Base-by-base conservation (phyloP, 2,888 invertebrate species). In the Troilus luridus region DNA sequence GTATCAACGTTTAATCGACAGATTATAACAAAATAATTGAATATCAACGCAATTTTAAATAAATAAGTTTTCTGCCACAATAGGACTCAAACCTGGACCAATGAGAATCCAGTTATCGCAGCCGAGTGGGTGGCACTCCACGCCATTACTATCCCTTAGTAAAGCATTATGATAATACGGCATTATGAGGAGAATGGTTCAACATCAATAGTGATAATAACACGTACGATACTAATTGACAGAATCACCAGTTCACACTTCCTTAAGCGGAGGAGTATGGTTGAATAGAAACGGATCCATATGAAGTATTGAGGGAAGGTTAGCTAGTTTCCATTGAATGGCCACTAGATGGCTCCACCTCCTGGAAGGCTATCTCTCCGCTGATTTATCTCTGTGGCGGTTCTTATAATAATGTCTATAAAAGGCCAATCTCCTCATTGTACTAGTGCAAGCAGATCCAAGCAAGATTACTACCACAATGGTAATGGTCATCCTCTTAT, bases 381-480 rank as follows among this genome's bases (percentile, higher is more conserved):
- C 41, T 89, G 89, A 89, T 89, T 89, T 89, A 89, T 89, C 89
- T 67, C 89, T 54, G 14, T n/a, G 41, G 11, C n/a, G 21, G 24
- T 2, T 8, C 41, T 89, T 89, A 89, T 89, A 89, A 89, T 89
- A 89, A 89, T 89, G 89, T 67, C 89, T 89, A 89, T 89, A 89
- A 89, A 89, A 89, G 89, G 89, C 7, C 62, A 62, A 89, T 89
- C 89, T 89, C 89, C 89, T 89, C 67, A 89, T 89, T 89, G 89
- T 89, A 67, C 64, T 89, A 85, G 56, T 5, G 0, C 21, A 1
- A 85, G 21, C n/a, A 85, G 85, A 85, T 85, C 85, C 56, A 17
- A 41, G 14, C 85, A 85, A 85, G 85, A 85, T 85, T 85, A 85
- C 85, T n/a, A 58, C 85, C 85, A 85, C 85, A 85, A 85, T 85